These are phyloP conservation scores for Sus cebifrons DNA, from an alignment of 2,797 vertebrate genomes.

Conservation along the genomic window DNA sequence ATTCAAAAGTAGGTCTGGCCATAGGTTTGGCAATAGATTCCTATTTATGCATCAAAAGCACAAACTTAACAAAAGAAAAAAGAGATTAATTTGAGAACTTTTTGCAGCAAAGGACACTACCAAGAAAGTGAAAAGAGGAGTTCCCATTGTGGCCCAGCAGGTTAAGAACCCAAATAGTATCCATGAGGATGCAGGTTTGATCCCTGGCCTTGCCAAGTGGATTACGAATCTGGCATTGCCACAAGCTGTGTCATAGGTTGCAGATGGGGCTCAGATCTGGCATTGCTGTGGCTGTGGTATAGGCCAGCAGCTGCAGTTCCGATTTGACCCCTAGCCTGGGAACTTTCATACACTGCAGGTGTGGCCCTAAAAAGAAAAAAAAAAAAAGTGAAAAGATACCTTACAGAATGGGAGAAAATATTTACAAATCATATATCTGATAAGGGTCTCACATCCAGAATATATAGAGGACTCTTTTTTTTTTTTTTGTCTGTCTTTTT, in stretches of 20 bases:
- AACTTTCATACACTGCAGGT: neutral
- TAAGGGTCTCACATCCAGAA: neutral
- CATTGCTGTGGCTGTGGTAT: no score
- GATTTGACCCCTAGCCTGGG: no score
- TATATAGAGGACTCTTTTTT: neutral
- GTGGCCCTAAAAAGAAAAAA: neutral
- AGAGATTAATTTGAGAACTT: neutral
- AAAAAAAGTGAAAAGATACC: slow-evolving; percentile 15
- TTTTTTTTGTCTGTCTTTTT: neutral
- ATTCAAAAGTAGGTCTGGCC: neutral
- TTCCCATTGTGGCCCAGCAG: no score
- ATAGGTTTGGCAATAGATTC: slow-evolving; percentile 13
- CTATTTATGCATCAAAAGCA: neutral
- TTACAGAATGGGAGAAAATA: slow-evolving; percentile 28
- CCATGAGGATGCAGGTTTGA: neutral
- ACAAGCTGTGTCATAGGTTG: no score
- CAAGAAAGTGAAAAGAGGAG: neutral
- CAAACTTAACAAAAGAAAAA: slow-evolving; percentile 9
- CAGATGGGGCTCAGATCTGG: no score
- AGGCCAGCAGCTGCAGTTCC: no score
- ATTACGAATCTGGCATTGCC: no score
- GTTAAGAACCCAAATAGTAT: no score
- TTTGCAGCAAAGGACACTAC: neutral
- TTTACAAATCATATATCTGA: slow-evolving; percentile 25
- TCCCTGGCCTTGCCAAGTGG: neutral